These are phyloP conservation scores for Nothura maculosa DNA, from an alignment of 2,797 vertebrate genomes.

Conservation along the genomic window DNA sequence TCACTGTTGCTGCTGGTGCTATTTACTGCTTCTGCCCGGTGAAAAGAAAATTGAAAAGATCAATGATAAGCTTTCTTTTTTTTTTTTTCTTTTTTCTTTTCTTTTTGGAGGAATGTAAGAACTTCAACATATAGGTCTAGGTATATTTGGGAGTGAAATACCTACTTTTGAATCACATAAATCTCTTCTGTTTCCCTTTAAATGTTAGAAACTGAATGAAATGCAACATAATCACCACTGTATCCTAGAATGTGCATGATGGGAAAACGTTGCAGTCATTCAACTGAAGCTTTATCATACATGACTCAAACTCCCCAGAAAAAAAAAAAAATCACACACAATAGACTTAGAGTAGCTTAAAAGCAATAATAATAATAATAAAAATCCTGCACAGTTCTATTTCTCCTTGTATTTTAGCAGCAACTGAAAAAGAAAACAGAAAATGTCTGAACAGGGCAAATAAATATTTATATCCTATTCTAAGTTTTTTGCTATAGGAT, in stretches of 20 bases:
- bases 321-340: not conserved
- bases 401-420: not conserved
- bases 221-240: not conserved
- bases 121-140: no score
- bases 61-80: not conserved
- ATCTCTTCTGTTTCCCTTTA: constrained; percentile 35
- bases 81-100: no score
- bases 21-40: not conserved
- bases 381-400: not conserved
- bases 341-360: not conserved
- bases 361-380: not conserved
- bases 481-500: not conserved
- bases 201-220: constrained; percentile 34
- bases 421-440: not conserved
- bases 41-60: not conserved
- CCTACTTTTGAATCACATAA: not conserved
- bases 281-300: not conserved
- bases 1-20: not conserved
- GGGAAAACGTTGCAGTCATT: not conserved
- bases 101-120: no score
- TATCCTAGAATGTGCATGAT: not conserved
- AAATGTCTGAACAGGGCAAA: not conserved
- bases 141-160: no score
- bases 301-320: not conserved
- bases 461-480: not conserved